Conservation (phyloP, 2,888 invertebrate genomes). For the Lasioglossum zephyrum region DNA sequence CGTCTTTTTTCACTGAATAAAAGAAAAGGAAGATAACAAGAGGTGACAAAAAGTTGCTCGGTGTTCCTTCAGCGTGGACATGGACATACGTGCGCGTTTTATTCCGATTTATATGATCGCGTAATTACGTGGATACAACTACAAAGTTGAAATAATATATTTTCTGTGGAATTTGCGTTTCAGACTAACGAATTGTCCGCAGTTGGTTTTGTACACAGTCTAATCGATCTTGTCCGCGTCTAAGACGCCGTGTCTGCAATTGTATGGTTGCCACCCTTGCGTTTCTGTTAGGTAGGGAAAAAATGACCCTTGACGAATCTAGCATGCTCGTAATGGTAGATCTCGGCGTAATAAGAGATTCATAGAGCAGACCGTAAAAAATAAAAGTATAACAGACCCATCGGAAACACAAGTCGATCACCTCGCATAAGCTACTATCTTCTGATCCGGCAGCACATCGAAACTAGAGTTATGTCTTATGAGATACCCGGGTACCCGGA, state of each 20-base stretch:
- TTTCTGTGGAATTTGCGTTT: not conserved
- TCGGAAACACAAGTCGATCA: not conserved
- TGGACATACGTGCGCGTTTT: not conserved
- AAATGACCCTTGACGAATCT: conserved; percentile 13
- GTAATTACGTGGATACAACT: not conserved
- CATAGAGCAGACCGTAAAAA: not conserved
- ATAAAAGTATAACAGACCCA: not conserved
- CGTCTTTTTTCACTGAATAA: not conserved
- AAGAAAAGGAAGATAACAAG: not conserved
- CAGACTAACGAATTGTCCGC: not conserved
- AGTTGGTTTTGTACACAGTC: conserved; percentile 3
- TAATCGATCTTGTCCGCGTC: conserved; percentile 60
- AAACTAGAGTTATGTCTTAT: not conserved
- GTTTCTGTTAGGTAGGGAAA: not conserved
- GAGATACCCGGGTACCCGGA: no score
- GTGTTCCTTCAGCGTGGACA: not conserved
- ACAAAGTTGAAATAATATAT: not conserved
- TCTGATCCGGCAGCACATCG: not conserved
- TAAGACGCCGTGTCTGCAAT: conserved; percentile 71
- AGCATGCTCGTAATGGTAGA: not conserved
- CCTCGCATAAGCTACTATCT: not conserved
- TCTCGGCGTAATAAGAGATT: not conserved
- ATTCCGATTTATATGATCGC: not conserved
- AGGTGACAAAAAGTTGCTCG: not conserved
- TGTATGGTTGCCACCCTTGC: conserved; percentile 74